Evolutionary conservation across 2,888 invertebrate species (phyloP), one percentile per base, ranked within the genome.

Genomic region (Brenthis hecate): DNA sequence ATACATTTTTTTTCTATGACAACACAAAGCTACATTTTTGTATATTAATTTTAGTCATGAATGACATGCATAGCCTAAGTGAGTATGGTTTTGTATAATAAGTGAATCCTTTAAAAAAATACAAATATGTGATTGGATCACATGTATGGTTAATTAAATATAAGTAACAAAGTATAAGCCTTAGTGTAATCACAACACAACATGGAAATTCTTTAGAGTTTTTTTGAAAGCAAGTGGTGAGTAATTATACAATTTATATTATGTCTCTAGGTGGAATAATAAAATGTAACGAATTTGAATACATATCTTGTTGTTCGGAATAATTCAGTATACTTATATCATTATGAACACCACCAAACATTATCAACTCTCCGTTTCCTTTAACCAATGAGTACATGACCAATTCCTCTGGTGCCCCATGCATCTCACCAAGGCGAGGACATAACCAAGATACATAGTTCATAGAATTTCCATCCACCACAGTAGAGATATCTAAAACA

Each of bases 311-410:
- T 81, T 95, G 95, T 76, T 94, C 95, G 73, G 89, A 81, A 72
- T 87, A 88, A 80, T 94, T 94, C 72, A 95, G 85, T 72, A 95
- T 94, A 72, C 93, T 93, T 68, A 94, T 94, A 83, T 97, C 96
- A 84, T 97, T 97, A 78, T 96, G 96, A 75, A 99, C 97, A 69
- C 99, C 99, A n/a, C 99, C 99, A 92, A 99, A 99, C 94, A 99
- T 96, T 65, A 99, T 96, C 43, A 99, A 88, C 92, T 99, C 99
- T 13, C 97, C 97, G 82, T 97, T 96, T 14, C 98, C 99, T 74
- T 96, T 95, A 6, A 98, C 96, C 77, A 99, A 94, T 48, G 98
- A 96, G 84, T 98, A 98, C 79, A 98, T 94, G 75, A 98, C 96
- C 61, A 98, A 95, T 82, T 98, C 97, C 82, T 98, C 97, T 0